These are phyloP conservation scores for Romanogobio albipinnatus DNA, from an alignment of 2,113 vertebrate genomes.

Conservation along the genomic window DNA sequence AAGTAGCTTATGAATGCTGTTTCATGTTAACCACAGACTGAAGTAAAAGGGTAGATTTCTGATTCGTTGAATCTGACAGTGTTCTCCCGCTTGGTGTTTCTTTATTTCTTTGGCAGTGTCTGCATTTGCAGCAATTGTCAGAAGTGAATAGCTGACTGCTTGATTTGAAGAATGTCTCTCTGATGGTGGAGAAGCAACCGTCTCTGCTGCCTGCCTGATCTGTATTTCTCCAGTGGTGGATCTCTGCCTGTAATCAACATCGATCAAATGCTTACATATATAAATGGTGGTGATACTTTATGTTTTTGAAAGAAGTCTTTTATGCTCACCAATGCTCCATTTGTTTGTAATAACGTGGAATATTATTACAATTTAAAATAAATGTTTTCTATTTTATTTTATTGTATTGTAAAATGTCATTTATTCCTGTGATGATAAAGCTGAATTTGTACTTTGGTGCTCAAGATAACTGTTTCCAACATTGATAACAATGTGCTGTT, in stretches of 20 bases:
- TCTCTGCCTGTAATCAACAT: constrained; percentile 66
- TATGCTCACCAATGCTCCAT: not conserved
- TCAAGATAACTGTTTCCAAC: not conserved
- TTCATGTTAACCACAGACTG: not conserved
- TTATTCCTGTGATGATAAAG: not conserved
- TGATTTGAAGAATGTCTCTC: constrained; percentile 63
- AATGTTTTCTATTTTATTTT: not conserved
- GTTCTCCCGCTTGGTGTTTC: not conserved
- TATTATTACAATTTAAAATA: not conserved
- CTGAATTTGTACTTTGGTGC: not conserved
- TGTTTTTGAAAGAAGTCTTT: no score
- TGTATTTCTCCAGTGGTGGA: constrained; percentile 62
- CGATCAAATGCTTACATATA: not conserved
- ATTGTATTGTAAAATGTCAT: not conserved
- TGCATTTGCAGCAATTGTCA: constrained; percentile 21
- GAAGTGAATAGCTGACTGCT: constrained; percentile 51
- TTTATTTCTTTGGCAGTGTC: not conserved
- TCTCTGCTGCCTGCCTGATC: constrained; percentile 62
- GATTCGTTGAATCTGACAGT: constrained; percentile 1
- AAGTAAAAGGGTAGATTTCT: not conserved
- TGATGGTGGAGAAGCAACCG: constrained; percentile 71
- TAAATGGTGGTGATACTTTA: no score
- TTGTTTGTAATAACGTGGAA: not conserved
- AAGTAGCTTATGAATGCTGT: not conserved
- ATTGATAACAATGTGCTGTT: not conserved